Evolutionary conservation across 2,113 vertebrate genomes (phyloP).

Genomic region (Daboia siamensis): DNA sequence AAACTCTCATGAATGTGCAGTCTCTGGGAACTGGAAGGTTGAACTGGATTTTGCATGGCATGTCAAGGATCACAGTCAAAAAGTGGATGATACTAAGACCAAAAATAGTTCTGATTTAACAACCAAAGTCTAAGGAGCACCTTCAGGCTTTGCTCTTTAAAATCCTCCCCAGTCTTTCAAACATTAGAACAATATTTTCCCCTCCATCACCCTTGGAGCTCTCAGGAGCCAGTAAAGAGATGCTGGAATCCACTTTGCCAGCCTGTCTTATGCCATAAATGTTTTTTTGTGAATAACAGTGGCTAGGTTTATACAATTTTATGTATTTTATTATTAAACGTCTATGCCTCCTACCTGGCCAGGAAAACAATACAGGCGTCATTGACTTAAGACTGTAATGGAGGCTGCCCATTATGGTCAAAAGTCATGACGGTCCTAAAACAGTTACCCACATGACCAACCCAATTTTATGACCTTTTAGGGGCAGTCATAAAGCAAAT

Average conservation of each 20-base stretch:
- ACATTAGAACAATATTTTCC: neutral
- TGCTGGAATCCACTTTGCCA: neutral
- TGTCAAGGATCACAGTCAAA: neutral
- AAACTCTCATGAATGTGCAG: neutral
- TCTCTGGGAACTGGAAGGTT: neutral
- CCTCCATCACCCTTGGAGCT: neutral
- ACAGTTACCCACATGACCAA: too few relatives aligned
- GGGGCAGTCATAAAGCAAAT: too few relatives aligned
- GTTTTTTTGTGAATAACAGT: neutral
- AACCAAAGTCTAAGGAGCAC: neutral
- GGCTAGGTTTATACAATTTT: neutral
- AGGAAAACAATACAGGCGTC: too few relatives aligned
- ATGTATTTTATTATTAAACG: too few relatives aligned
- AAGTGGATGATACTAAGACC: neutral
- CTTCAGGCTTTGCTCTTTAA: neutral
- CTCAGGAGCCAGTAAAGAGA: neutral
- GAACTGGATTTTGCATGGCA: neutral
- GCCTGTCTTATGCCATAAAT: neutral
- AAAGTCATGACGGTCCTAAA: too few relatives aligned
- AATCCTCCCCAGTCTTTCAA: neutral
- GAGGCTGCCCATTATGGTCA: too few relatives aligned
- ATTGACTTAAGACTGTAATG: too few relatives aligned
- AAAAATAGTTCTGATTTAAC: neutral
- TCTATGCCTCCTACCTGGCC: too few relatives aligned
- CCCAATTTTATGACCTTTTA: too few relatives aligned